Base-by-base conservation (phyloP, 2,797 vertebrate genomes). In the Chaunax sp. region DNA sequence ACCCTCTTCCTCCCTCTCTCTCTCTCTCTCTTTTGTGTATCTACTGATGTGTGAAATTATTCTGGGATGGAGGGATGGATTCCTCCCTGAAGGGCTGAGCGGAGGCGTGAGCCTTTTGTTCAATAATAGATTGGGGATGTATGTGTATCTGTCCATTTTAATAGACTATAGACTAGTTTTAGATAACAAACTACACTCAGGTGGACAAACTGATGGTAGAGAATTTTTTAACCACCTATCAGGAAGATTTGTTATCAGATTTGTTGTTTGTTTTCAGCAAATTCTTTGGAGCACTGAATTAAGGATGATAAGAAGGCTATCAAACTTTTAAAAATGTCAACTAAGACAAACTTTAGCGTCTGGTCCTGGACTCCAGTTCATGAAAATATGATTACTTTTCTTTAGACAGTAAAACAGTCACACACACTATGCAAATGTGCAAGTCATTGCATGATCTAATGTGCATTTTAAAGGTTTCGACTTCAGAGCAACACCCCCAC, bases 21-120 rank as follows among this genome's bases (percentile, higher is more conserved):
- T 51, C 74, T 75, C 75, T 79, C 81, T 86, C 79, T 87, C 76
- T 90, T 90, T 91, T 90, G 89, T 89, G 84, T 88, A 90, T 88
- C 90, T 92, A 93, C 90, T 89, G 90, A 90, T 89, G 91, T 94
- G 92, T 94, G 92, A 94, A 94, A 93, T 94, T 93, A 94, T 94
- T 94, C 91, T 92, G 90, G 91, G 92, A 93, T 92, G 90, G 91
- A 93, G 92, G 91, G 92, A 92, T 92, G 85, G 86, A 91, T 91
- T 90, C 88, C 86, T 91, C 90, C 90, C 90, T 76, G 86, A 89
- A 85, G 88, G 89, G 82, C 86, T 89, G 85, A 89, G 81, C 61
- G 64, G 84, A 90, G 88, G 88, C 87, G 88, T 92, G 88, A 90
- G 89, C 83, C 89, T 92, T 91, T 91, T 92, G 89, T 92, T 92